A percentile compares a stretch with the other conserved stretches of the same genome.
Evolutionary conservation across 2,888 invertebrate genomes (phyloP).

Genomic region (Watsonalla cultraria): DNA sequence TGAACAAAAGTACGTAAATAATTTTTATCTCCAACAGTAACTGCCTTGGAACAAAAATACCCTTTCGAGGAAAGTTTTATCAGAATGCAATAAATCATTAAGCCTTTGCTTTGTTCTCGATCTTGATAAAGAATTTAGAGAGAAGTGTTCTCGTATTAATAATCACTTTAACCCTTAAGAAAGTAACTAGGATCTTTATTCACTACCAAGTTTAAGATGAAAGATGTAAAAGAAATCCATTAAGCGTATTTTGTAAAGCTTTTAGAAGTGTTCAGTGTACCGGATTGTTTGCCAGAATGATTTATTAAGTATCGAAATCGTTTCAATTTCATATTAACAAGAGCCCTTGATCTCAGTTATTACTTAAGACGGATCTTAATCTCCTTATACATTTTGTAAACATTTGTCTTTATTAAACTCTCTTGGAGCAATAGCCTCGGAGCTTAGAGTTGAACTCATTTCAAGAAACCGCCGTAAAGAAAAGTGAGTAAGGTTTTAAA

Average conservation of each 20-base stretch:
- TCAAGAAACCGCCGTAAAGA: slow-evolving; percentile 29
- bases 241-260: too few species aligned
- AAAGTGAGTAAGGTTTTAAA: slow-evolving; percentile 50
- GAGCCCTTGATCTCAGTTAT: too few species aligned
- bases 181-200: not conserved
- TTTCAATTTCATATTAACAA: too few species aligned
- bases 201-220: too few species aligned
- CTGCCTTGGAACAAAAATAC: slow-evolving; percentile 28
- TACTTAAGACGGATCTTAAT: not conserved
- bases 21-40: not conserved
- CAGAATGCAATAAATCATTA: slow-evolving; percentile 52
- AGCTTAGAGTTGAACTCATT: slow-evolving; percentile 21
- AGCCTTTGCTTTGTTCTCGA: slow-evolving; percentile 32
- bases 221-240: too few species aligned
- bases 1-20: not conserved
- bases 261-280: too few species aligned
- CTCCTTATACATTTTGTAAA: not conserved
- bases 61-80: slow-evolving; percentile 36
- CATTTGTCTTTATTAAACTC: not conserved
- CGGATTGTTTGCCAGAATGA: too few species aligned
- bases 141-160: slow-evolving; percentile 25
- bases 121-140: slow-evolving; percentile 29
- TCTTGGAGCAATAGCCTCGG: not conserved
- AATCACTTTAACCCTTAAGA: slow-evolving; percentile 7
- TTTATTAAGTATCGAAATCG: too few species aligned